Conservation (phyloP, 1,140 invertebrate species). For the Lasioglossum albipes region DNA sequence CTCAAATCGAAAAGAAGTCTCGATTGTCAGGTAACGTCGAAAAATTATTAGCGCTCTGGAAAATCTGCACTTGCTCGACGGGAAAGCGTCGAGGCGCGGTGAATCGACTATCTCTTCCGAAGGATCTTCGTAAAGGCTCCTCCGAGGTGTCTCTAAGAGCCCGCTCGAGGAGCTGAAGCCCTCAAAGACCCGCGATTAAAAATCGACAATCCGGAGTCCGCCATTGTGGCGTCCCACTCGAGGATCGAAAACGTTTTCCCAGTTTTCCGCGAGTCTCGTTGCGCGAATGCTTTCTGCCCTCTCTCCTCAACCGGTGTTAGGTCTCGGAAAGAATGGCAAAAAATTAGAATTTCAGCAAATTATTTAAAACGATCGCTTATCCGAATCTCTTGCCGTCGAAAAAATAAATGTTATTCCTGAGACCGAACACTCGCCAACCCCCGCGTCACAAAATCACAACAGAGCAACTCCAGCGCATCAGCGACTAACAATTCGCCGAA, state of each 20-base stretch:
- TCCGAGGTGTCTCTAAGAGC: neutral
- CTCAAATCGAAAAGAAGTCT: neutral
- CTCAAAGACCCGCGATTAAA: constrained; percentile 4
- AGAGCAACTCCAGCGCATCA: neutral
- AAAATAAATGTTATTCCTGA: no score
- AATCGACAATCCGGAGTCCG: neutral
- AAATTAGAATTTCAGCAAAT: neutral
- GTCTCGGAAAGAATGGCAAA: neutral
- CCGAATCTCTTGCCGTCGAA: no score
- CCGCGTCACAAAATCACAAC: neutral
- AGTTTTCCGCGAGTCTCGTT: constrained; percentile 33
- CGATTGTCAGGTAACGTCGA: no score
- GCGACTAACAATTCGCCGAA: neutral
- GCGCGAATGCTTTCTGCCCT: neutral
- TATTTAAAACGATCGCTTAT: no score
- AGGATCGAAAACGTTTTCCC: constrained; percentile 36
- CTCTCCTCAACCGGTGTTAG: neutral
- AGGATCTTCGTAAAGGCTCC: constrained; percentile 3
- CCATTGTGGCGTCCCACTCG: constrained; percentile 33
- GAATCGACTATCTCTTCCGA: neutral
- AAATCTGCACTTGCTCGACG: neutral
- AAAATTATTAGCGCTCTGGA: neutral
- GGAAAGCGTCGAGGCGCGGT: neutral
- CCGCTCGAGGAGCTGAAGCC: neutral
- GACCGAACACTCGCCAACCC: neutral